These are phyloP conservation scores for Neoscelio sp. DNA, from an alignment of 2,888 invertebrate species.

Conservation along the genomic window DNA sequence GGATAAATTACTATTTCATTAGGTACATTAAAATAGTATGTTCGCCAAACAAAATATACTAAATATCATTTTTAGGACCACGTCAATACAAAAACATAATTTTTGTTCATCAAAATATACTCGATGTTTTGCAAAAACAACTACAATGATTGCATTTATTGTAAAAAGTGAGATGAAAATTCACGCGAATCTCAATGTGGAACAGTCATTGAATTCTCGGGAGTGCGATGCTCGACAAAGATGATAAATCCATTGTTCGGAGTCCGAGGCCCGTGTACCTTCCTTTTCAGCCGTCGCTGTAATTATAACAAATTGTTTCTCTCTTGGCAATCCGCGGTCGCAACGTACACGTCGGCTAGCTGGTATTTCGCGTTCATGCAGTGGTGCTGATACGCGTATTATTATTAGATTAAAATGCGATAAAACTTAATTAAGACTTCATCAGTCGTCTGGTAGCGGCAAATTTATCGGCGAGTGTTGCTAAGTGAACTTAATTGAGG, in stretches of 20 bases:
- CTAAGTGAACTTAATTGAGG: slow-evolving; percentile 70
- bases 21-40: no score
- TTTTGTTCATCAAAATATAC: no score
- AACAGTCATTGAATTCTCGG: slow-evolving; percentile 55
- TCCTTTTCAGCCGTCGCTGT: slow-evolving; percentile 74
- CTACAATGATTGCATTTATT: slow-evolving; percentile 13
- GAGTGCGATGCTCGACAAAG: slow-evolving; percentile 56
- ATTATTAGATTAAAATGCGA: slow-evolving; percentile 77
- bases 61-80: no score
- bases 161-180: slow-evolving; percentile 51
- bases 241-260: slow-evolving; percentile 64
- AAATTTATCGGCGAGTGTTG: slow-evolving; percentile 69
- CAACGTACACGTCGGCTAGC: slow-evolving; percentile 57
- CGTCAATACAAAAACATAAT: no score
- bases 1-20: no score
- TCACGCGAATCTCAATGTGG: slow-evolving; percentile 39
- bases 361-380: slow-evolving; percentile 52
- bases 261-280: slow-evolving; percentile 59
- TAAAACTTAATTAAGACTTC: slow-evolving; percentile 78
- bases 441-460: slow-evolving; percentile 71
- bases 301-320: slow-evolving; percentile 77
- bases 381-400: slow-evolving; percentile 46
- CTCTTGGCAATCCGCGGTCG: slow-evolving; percentile 53
- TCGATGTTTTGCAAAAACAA: no score
- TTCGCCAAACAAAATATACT: no score